Evolutionary conservation across 2,113 vertebrate genomes (phyloP), one percentile per base, ranked within the genome.

Genomic region (Chionodraco myersi): DNA sequence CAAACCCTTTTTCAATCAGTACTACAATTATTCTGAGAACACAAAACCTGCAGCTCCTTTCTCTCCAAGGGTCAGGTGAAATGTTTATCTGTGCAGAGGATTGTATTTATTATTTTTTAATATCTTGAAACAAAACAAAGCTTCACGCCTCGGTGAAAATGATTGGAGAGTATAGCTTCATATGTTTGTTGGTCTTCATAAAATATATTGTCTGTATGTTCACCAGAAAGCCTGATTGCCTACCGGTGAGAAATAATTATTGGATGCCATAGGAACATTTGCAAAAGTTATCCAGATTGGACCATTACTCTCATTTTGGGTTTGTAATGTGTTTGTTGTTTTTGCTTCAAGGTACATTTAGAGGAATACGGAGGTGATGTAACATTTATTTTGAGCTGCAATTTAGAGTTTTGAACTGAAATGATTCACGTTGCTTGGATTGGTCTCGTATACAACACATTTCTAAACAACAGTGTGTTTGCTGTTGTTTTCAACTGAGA

Each of bases 401-500:
- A 54, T 54, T 64, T 75, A 36, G n/a, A 49, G 63, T 63, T 34
- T 14, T 23, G 49, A 54, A 26, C 67, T 62, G 44, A 64, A 54
- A 16, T 52, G 58, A 79, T 74, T 74, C 70, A 26, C 2, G 1
- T 58, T 36, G 13, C 57, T 69, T 23, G 12, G 57, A 26, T 8
- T 47, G 58, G 16, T 48, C 64, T 34, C 30, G 51, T 21, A 14
- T 8, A 44, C 18, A 64, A 7, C 10, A 26, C 2, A 21, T 49
- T 66, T 34, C 6, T 5, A 8, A 53, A 54, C 15, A 68, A 36
- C 45, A 9, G 44, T 45, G 18, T 74, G 47, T 41, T 70, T 4
- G 9, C 16, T 74, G 52, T 16, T 64, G 70, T 59, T 60, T 74
- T 70, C 23, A 85, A 74, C 77, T 74, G 58, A 81, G 63, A 65